These are phyloP conservation scores for Tetheella fluctuosa DNA, from an alignment of 2,888 invertebrate genomes.

Conservation along the genomic window DNA sequence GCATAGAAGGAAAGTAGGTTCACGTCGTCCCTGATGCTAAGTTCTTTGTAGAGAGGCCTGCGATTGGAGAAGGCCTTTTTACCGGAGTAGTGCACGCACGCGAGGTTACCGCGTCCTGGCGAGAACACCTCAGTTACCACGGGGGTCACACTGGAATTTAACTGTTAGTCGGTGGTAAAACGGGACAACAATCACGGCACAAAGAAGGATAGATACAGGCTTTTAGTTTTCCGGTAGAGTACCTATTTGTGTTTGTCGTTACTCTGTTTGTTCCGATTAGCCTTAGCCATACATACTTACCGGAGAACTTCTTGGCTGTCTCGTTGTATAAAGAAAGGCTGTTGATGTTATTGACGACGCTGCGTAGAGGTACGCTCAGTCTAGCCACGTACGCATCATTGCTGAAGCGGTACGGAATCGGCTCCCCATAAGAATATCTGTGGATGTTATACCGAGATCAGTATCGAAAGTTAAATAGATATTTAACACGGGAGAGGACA, in stretches of 20 bases:
- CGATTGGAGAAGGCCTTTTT: conserved; percentile 91
- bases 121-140: conserved; percentile 78
- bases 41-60: conserved; percentile 88
- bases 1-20: conserved; percentile 94
- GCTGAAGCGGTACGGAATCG: conserved; percentile 85
- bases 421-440: conserved; percentile 83
- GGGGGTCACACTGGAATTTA: conserved; percentile 66
- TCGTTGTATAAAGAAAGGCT: conserved; percentile 87
- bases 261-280: conserved; percentile 29
- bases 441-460: conserved; percentile 28
- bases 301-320: conserved; percentile 87
- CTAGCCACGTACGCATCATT: conserved; percentile 90
- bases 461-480: too few relatives aligned
- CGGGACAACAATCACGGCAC: conserved; percentile 35
- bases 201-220: conserved; percentile 27
- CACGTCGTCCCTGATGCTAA: conserved; percentile 93
- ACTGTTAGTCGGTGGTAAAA: conserved; percentile 67
- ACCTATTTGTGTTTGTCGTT: conserved; percentile 34
- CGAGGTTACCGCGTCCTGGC: conserved; percentile 91
- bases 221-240: conserved; percentile 22
- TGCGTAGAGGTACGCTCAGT: conserved; percentile 86
- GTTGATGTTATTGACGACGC: conserved; percentile 85
- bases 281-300: conserved; percentile 65
- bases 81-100: conserved; percentile 93
- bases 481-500: conserved; percentile 10